Percentiles rank a stretch among this genome's conserved stretches.
These are phyloP conservation scores for Eurytoma californica DNA, from an alignment of 2,888 invertebrate species.

Conservation along the genomic window DNA sequence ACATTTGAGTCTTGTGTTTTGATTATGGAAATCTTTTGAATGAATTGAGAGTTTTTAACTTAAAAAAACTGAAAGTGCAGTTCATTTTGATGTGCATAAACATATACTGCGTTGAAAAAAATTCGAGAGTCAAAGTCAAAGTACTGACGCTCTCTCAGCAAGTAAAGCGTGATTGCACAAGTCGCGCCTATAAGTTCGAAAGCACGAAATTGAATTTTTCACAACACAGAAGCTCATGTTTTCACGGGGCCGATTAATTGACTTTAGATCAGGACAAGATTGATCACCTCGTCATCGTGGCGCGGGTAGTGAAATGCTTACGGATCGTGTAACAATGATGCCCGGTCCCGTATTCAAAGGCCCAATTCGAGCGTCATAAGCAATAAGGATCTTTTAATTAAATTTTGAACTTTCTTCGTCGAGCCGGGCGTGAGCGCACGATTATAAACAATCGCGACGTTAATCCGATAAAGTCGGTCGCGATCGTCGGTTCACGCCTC, in stretches of 20 bases:
- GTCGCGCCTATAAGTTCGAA: background rate
- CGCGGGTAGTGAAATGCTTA: conserved; percentile 2
- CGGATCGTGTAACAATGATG: no score
- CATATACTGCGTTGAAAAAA: no score
- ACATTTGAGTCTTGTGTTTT: no score
- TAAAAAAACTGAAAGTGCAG: no score
- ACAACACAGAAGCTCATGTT: background rate
- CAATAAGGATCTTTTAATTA: conserved; percentile 31
- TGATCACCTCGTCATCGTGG: conserved; percentile 11
- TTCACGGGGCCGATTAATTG: background rate
- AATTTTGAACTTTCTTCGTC: conserved; percentile 24
- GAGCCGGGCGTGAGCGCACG: background rate
- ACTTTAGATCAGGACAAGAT: conserved; percentile 1
- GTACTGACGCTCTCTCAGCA: no score
- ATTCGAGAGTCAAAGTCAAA: no score
- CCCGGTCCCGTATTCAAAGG: no score
- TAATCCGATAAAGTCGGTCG: conserved; percentile 21
- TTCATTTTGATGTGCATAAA: no score
- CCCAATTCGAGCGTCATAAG: background rate
- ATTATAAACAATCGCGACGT: conserved; percentile 19
- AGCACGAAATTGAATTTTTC: background rate
- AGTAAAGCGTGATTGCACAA: no score
- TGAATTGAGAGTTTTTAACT: no score
- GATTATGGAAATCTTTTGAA: no score
- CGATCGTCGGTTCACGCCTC: conserved; percentile 22